phyloP scores from a whole-genome alignment of 2,888 invertebrate species.

The Cyrtodaria siliqua region DNA sequence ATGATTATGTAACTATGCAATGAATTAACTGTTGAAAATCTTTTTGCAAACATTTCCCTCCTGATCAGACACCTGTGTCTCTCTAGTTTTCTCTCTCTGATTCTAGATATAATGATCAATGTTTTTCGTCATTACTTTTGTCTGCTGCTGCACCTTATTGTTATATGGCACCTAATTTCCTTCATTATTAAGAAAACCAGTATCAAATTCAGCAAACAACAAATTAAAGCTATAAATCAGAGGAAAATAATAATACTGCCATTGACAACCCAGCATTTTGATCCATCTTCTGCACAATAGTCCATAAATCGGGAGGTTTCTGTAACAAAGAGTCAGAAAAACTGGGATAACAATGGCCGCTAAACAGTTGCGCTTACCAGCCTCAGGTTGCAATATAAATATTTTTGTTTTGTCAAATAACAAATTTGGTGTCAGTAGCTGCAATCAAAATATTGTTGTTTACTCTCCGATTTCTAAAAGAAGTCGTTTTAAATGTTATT shows the following conservation, averaged over 20 bases:
- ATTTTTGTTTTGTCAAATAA: constrained; percentile 26
- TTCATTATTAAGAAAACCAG: constrained; percentile 1
- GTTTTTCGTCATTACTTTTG: background rate
- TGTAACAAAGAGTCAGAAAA: no score
- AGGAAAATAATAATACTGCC: constrained; percentile 4
- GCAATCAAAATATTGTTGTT: no score
- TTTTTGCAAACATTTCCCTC: no score
- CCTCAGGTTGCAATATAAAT: constrained; percentile 32
- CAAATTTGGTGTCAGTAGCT: background rate
- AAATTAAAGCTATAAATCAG: constrained; percentile 13
- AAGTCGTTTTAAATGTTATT: no score
- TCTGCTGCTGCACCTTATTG: constrained; percentile 2
- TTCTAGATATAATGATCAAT: background rate
- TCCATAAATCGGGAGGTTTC: no score
- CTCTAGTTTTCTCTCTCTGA: no score
- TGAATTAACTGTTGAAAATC: no score
- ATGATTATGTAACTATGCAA: no score
- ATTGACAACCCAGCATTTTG: constrained; percentile 11
- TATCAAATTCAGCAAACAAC: background rate
- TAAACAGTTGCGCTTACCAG: constrained; percentile 2
- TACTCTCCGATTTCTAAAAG: no score
- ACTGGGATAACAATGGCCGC: constrained; percentile 10
- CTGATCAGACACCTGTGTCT: no score
- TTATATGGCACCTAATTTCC: no score
- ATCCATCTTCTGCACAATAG: background rate